Evolutionary conservation across 2,888 invertebrate genomes (phyloP).

Genomic region (Drosophila bunnanda): DNA sequence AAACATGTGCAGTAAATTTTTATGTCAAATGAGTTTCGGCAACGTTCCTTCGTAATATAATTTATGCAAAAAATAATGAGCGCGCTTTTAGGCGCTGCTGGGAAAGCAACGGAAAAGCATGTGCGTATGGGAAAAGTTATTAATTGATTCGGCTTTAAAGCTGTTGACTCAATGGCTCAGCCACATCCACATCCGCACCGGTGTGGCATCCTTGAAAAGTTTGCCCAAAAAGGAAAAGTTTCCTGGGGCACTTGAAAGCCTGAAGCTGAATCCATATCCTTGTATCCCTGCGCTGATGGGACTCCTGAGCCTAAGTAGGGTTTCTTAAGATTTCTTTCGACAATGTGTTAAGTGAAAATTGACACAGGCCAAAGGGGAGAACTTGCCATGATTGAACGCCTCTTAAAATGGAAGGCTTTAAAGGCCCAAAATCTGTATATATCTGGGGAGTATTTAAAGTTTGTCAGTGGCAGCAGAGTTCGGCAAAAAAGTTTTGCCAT

Average conservation of each 20-base stretch:
- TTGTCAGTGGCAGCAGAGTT: neutral
- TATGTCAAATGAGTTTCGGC: conserved; percentile 55
- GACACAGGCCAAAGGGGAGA: conserved; percentile 51
- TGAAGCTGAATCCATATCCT: conserved; percentile 5
- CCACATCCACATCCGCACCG: conserved; percentile 5
- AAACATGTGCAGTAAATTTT: conserved; percentile 49
- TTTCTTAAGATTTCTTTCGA: conserved; percentile 54
- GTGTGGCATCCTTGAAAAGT: conserved; percentile 24
- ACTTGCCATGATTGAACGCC: conserved; percentile 69
- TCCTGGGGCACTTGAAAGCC: conserved; percentile 27
- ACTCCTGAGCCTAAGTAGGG: conserved; percentile 42
- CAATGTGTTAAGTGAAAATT: conserved; percentile 71
- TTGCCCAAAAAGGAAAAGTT: conserved; percentile 19
- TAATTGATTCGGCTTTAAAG: conserved; percentile 72
- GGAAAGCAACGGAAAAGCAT: conserved; percentile 11
- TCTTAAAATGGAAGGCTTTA: conserved; percentile 33
- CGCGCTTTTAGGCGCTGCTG: conserved; percentile 60
- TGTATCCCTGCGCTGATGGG: conserved; percentile 13
- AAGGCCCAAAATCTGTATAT: neutral
- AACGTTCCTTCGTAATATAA: conserved; percentile 31
- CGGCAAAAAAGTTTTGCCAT: conserved; percentile 40
- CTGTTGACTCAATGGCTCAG: conserved; percentile 21
- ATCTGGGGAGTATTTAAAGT: conserved; percentile 37
- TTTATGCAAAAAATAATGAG: conserved; percentile 56
- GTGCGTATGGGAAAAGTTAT: conserved; percentile 44